Base-by-base conservation (phyloP, 2,113 vertebrate genomes). In the Pachyramphus minor region DNA sequence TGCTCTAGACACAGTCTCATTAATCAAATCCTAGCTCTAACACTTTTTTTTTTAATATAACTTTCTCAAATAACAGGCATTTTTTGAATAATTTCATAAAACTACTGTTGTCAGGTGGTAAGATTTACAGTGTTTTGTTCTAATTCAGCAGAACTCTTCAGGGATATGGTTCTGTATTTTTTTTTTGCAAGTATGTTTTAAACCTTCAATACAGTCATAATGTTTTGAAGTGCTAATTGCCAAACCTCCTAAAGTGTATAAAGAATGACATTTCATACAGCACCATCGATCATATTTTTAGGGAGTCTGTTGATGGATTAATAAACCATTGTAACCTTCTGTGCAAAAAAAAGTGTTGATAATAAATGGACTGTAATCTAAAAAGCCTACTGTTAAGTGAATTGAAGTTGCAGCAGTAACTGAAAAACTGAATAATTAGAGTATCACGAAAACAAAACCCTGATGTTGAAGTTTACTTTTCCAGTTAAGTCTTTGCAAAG, bases 301-400 rank as follows among this genome's bases (percentile, higher is more conserved):
- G 96, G 97, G 95, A 97, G 93, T 88, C 75, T 31, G 41, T 58
- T 97, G 97, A 97, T 98, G 89, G 95, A 98, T 98, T 98, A 97
- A 98, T 98, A 98, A 96, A 97, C 97, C 12, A 6, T 92, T 53
- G 63, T 97, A 97, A 96, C 95, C 93, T 97, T 97, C 95, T 97
- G 80, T 95, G 95, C 93, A 97, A 97, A 97, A 97, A 96, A 96
- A 89, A 94, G 81, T 66, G 15, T 97, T 98, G 97, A 78, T 98
- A 98, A 98, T 96, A 97, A 97, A 98, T 97, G 95, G 84, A 95
- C 93, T 96, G 94, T 85, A 94, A 95, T 95, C 91, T 94, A 93
- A 98, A 93, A 83, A 94, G 92, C 95, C 91, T 96, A 93, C 90
- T 96, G 88, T 90, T 97, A 97, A 98, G 96, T 95, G 95, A 97